Base-by-base conservation (phyloP, 1,140 invertebrate genomes). In the Stegodyphus dumicola region DNA sequence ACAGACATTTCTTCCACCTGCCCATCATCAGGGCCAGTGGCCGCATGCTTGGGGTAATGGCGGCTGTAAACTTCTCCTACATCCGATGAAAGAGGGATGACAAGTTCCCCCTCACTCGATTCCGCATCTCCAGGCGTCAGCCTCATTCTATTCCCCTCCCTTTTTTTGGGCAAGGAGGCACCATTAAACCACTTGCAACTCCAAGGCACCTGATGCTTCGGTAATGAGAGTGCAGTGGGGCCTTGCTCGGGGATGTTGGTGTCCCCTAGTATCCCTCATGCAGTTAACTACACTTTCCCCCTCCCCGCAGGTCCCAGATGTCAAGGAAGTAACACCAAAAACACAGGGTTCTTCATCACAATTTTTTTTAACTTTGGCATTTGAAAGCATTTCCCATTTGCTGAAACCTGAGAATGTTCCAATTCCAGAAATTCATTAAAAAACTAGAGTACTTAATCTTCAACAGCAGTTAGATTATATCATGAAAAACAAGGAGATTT, bases 101-200 rank as follows among this genome's bases (percentile, higher is more conserved):
- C 5, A 56, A 15, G n/a, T 18, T n/a, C n/a, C 15, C 33, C 5
- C 11, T 18, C 54, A 0, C 53, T 53, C 48, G 11, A 7, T 67
- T 17, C 11, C 65, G 11, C 52, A 54, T 6, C 18, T 67, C 51
- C 15, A 2, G 52, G 17, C 52, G 67, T 52, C 77, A 56, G 51
- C 65, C 9, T 67, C 11, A 7, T n/a, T n/a, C 7, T 17, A 17
- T 67, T 48, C 56, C 65, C 69, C 18, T 15, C 69, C 54, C 75
- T 51, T 11, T 13, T 7, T 10, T 5, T 4, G 53, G 56, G 18
- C n/a, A 51, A 66, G 54, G 73, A 56, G 73, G 56, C 10, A 5
- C 54, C 54, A 33, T 54, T 73, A 66, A 83, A 83, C 80, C 80
- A 83, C 80, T 83, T 83, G 80, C 64, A 78, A 51, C 13, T 49